Evolutionary conservation across 2,113 vertebrate genomes (phyloP), one percentile per base, ranked within the genome.

Genomic region (Orthonyx spaldingii): DNA sequence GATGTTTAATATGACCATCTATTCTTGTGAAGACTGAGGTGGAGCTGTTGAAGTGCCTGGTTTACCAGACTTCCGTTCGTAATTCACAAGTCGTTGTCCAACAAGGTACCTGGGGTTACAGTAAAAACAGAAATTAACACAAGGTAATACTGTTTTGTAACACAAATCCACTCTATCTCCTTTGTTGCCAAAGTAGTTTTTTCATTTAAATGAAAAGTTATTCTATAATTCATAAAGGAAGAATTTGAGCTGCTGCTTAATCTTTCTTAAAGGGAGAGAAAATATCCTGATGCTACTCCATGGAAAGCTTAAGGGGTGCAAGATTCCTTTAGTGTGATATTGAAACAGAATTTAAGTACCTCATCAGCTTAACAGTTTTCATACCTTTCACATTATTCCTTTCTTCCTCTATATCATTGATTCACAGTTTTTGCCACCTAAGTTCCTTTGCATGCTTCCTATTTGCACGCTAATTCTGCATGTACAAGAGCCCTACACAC

Each of bases 51-150:
- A 97, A 7, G 97, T 91, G 95, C 98, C 98, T 64, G 98, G 96
- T 98, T 99, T 99, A 90, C 98, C 98, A 71, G 98, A 97, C 95
- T 99, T 99, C 13, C 99, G 98, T 94, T 99, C 99, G 0, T 99
- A 99, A 98, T 99, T 99, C 96, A 99, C 99, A 65, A 99, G 99
- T 92, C 99, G 98, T 82, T 99, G 99, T 64, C 99, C 99, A 77
- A 99, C 99, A 94, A 99, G 98, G 98, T 99, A 99, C 96, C 99
- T 99, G 97, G 56, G 66, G 94, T 91, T 57, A 91, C 21, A 96
- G 90, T 60, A 63, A 94, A 95, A 76, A 37, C 28, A 90, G 39
- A 55, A 78, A 55, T 90, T 66, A 89, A 57, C 21, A 56, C 2
- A 61, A 63, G 3, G 44, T 35, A 55, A 60, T 44, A 14, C 11